A percentile compares a stretch with the other conserved stretches of the same genome.
Evolutionary conservation across 2,888 invertebrate species (phyloP).

Genomic region (Platerodrilus igneus): DNA sequence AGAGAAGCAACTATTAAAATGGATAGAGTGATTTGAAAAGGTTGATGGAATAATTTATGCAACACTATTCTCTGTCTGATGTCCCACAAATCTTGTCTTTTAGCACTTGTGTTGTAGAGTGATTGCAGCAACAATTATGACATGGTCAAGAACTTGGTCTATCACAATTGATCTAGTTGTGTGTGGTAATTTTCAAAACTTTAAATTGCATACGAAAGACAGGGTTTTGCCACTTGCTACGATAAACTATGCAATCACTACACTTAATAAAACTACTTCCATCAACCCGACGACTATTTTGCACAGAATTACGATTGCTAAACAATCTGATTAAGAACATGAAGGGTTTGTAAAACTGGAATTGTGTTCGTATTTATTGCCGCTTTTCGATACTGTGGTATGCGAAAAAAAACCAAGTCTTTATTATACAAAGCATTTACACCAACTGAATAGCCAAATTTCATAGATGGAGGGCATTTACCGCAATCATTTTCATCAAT

Average conservation of each 20-base stretch:
- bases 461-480: constrained; percentile 6
- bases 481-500: constrained; percentile 4
- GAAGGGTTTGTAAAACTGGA: constrained; percentile 1
- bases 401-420: constrained; percentile 7
- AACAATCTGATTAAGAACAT: constrained; percentile 8
- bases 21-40: neutral
- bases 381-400: constrained; percentile 5
- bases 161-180: neutral
- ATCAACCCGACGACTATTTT: constrained; percentile 5
- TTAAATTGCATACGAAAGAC: constrained; percentile 5
- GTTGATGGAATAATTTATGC: neutral
- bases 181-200: constrained; percentile 4
- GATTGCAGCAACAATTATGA: constrained; percentile 4
- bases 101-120: neutral
- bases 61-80: neutral
- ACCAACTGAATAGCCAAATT: neutral
- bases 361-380: constrained; percentile 2
- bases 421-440: constrained; percentile 5
- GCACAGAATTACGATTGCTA: constrained; percentile 2
- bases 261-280: neutral
- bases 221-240: constrained; percentile 4
- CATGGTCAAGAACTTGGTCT: constrained; percentile 1
- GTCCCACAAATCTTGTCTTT: neutral
- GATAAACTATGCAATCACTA: constrained; percentile 5
- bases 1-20: neutral